Conservation (phyloP, 2,888 invertebrate species). For the Scaptomyza cyrtandrae region DNA sequence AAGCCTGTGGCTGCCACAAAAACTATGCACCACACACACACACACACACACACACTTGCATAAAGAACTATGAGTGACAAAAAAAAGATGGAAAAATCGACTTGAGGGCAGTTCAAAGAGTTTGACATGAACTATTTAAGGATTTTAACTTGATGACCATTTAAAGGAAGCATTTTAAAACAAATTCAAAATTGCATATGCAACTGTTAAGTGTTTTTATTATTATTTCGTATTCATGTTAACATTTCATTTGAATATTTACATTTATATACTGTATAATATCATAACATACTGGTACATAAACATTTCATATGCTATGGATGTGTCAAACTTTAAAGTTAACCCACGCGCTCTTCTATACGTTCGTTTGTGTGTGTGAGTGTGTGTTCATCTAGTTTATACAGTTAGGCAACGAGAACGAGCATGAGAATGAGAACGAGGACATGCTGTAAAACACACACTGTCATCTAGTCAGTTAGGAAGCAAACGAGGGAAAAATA, state of each 20-base stretch:
- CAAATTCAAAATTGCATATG: no score
- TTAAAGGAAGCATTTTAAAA: no score
- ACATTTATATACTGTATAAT: no score
- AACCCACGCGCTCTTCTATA: background rate
- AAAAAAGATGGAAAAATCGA: constrained; percentile 1
- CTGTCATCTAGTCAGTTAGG: constrained; percentile 9
- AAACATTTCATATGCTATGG: background rate
- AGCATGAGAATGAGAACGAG: background rate
- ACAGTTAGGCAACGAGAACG: background rate
- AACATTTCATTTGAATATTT: no score
- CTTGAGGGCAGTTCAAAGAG: constrained; percentile 22
- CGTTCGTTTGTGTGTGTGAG: background rate
- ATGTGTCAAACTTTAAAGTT: background rate
- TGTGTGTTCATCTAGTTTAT: constrained; percentile 3
- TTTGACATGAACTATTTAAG: no score
- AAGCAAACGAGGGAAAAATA: background rate
- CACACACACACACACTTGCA: constrained; percentile 17
- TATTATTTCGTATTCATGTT: no score
- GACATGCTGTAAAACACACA: background rate
- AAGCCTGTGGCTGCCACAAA: constrained; percentile 66
- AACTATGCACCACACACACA: constrained; percentile 34
- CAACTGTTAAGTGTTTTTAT: no score
- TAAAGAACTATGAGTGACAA: constrained; percentile 24
- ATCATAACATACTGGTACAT: background rate
- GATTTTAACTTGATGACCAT: background rate